A percentile compares a stretch with the other conserved stretches of the same genome.
These are phyloP conservation scores for Epistrophella euchroma DNA, from an alignment of 2,888 invertebrate genomes.

Conservation along the genomic window DNA sequence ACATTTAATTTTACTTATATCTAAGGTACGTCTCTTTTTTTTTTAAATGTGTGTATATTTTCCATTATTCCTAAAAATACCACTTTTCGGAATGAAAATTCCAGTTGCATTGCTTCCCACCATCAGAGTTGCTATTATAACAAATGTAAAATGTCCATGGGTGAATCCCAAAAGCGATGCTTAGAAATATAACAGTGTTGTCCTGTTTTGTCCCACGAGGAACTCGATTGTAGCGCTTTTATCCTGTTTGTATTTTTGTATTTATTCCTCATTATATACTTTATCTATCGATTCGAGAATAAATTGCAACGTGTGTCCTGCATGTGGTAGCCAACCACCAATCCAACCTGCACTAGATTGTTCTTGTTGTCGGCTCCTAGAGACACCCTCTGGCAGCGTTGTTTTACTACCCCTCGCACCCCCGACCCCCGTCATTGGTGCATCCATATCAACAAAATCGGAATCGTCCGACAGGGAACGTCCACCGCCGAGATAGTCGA, in stretches of 20 bases:
- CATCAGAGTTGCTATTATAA: background rate
- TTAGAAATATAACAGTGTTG: slow-evolving; percentile 17
- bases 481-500: slow-evolving; percentile 89
- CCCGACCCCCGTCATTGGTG: background rate
- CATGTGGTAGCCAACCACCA: slow-evolving; percentile 80
- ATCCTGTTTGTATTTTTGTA: slow-evolving; percentile 21
- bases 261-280: slow-evolving; percentile 69
- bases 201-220: background rate
- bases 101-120: slow-evolving; percentile 24
- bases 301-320: slow-evolving; percentile 82
- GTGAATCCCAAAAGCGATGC: slow-evolving; percentile 23
- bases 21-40: background rate
- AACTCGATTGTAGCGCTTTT: slow-evolving; percentile 18
- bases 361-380: slow-evolving; percentile 57
- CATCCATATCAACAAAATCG: slow-evolving; percentile 80
- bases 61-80: slow-evolving; percentile 31
- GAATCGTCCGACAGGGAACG: slow-evolving; percentile 85
- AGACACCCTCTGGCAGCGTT: slow-evolving; percentile 31
- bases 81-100: slow-evolving; percentile 46
- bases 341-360: slow-evolving; percentile 74
- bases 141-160: slow-evolving; percentile 50
- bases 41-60: background rate
- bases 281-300: slow-evolving; percentile 83
- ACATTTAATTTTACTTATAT: slow-evolving; percentile 39
- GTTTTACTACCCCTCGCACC: slow-evolving; percentile 22